A percentile compares a stretch with the other conserved stretches of the same genome.
These are phyloP conservation scores for Chondrosia reniformis DNA, from an alignment of 37 sponge, comb jelly and placozoan genomes.

Conservation along the genomic window DNA sequence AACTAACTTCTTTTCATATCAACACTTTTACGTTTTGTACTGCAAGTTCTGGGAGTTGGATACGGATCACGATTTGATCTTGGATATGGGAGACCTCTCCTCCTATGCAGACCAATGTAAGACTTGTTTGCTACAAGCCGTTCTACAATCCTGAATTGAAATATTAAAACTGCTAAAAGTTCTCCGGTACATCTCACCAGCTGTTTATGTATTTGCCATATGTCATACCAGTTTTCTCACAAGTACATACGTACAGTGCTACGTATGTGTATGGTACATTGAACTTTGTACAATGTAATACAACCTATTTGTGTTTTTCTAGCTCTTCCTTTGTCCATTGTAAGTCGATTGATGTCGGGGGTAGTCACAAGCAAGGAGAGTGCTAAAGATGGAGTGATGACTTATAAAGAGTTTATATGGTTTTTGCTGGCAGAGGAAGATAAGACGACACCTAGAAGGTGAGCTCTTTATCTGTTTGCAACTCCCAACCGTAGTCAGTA, in stretches of 20 bases:
- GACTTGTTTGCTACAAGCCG: neutral
- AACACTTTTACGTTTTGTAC: constrained; percentile 99
- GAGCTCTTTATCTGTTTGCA: neutral
- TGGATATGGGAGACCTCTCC: constrained; percentile 77
- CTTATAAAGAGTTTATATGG: constrained; percentile 93
- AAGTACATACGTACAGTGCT: no score
- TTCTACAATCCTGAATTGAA: no score
- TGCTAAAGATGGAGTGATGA: constrained; percentile 46
- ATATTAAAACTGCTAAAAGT: no score
- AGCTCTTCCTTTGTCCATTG: constrained; percentile 62
- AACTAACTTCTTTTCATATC: constrained; percentile 91
- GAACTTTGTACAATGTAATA: neutral
- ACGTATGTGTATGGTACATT: no score
- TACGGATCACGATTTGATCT: constrained; percentile 86
- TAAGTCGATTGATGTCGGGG: constrained; percentile 72
- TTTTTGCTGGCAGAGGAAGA: constrained; percentile 97
- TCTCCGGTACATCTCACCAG: no score
- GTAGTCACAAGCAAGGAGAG: constrained; percentile 58
- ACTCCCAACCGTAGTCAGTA: no score
- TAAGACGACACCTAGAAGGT: constrained; percentile 89
- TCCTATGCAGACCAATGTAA: constrained; percentile 69
- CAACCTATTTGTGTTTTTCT: neutral
- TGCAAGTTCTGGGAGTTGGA: constrained; percentile 99
- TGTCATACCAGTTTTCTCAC: no score
- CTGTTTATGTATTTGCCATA: no score